Percentiles rank a stretch among this genome's conserved stretches.
Conservation (phyloP, 2,888 invertebrate species). For the Mechanitis messenoides region DNA sequence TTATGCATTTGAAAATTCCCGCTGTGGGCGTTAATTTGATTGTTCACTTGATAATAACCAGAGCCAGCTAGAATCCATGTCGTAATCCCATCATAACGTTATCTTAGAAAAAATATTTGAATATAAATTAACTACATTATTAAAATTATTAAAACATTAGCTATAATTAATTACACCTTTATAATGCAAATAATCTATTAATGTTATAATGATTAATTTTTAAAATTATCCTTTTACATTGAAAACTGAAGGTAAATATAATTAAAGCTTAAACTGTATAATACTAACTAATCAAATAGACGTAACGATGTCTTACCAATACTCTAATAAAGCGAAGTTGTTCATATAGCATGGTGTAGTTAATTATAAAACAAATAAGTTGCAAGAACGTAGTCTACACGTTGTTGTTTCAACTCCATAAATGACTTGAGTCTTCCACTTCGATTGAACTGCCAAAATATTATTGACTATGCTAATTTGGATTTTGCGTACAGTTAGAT, state of each 20-base stretch:
- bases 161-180: background rate
- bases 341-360: slow-evolving; percentile 41
- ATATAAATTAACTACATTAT: slow-evolving; percentile 7
- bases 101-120: slow-evolving; percentile 9
- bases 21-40: slow-evolving; percentile 41
- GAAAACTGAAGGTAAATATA: slow-evolving; percentile 32
- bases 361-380: slow-evolving; percentile 54
- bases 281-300: slow-evolving; percentile 60
- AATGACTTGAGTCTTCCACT: slow-evolving; percentile 16
- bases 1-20: slow-evolving; percentile 48
- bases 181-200: background rate
- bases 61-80: slow-evolving; percentile 17
- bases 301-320: slow-evolving; percentile 66
- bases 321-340: slow-evolving; percentile 58
- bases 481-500: slow-evolving; percentile 13
- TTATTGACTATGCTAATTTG: slow-evolving; percentile 23
- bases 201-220: too few relatives aligned
- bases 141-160: background rate
- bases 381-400: slow-evolving; percentile 38
- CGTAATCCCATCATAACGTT: slow-evolving; percentile 17
- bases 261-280: slow-evolving; percentile 52
- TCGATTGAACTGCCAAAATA: slow-evolving; percentile 20
- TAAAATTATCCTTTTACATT: background rate
- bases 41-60: slow-evolving; percentile 31
- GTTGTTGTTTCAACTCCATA: slow-evolving; percentile 40